These are phyloP conservation scores for Arctocebus calabarensis DNA, from an alignment of 2,797 vertebrate species.

Conservation along the genomic window DNA sequence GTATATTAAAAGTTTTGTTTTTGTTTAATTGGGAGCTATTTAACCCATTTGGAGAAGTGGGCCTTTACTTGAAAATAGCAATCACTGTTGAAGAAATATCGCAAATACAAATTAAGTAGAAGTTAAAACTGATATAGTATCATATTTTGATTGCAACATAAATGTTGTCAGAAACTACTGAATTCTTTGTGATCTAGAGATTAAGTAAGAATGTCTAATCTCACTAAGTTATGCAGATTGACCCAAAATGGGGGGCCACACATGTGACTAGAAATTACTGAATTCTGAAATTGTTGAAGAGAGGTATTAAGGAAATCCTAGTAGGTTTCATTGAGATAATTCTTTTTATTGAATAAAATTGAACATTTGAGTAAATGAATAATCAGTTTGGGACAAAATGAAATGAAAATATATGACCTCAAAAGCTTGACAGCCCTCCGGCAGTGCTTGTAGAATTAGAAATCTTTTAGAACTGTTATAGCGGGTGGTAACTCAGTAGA, in stretches of 20 bases:
- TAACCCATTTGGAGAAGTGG: conserved; percentile 68
- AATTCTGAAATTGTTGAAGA: conserved; percentile 3
- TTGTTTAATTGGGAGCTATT: conserved; percentile 66
- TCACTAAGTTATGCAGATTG: conserved; percentile 54
- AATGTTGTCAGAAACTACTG: conserved; percentile 36
- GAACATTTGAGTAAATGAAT: conserved; percentile 75
- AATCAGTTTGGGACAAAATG: conserved; percentile 71
- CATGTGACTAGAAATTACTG: conserved; percentile 1
- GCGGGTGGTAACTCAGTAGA: conserved; percentile 53
- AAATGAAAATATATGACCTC: conserved; percentile 74
- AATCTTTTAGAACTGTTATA: conserved; percentile 58
- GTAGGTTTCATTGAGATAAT: conserved; percentile 46
- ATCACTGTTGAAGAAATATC: conserved; percentile 53
- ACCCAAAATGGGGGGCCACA: conserved; percentile 48
- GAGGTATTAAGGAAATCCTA: conserved; percentile 58
- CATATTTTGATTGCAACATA: conserved; percentile 61
- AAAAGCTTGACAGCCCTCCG: conserved; percentile 66
- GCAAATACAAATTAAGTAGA: conserved; percentile 68
- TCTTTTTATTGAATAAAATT: conserved; percentile 72
- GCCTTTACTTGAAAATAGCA: conserved; percentile 40
- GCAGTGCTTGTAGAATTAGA: conserved; percentile 54
- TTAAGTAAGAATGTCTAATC: conserved; percentile 63
- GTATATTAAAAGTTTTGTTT: conserved; percentile 81
- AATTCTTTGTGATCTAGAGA: conserved; percentile 44
- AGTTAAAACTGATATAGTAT: conserved; percentile 5